These are phyloP conservation scores for Chromobotia macracanthus DNA, from an alignment of 2,797 vertebrate genomes.

Conservation along the genomic window DNA sequence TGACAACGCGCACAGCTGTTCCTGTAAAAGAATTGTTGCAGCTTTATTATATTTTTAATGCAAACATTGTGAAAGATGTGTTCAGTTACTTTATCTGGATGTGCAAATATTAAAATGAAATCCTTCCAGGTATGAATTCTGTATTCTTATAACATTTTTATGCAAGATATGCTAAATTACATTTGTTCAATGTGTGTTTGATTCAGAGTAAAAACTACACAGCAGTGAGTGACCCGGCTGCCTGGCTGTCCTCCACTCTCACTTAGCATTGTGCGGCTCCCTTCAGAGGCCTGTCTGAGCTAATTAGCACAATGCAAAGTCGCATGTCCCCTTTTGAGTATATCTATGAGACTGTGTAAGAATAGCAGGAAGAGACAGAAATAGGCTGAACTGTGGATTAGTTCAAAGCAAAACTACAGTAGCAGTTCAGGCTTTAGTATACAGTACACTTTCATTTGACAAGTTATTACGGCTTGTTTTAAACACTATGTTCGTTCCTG, in stretches of 20 bases:
- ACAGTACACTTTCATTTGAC: background rate
- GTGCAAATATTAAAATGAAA: too few species aligned
- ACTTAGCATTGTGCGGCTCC: conserved; percentile 38
- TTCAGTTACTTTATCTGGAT: too few species aligned
- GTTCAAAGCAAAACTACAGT: conserved; percentile 29
- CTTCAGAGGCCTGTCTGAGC: conserved; percentile 28
- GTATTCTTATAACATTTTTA: too few species aligned
- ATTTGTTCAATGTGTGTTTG: background rate
- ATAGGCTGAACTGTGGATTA: conserved; percentile 24
- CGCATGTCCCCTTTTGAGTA: conserved; percentile 40
- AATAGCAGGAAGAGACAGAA: conserved; percentile 37
- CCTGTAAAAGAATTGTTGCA: background rate
- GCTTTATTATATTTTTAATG: background rate
- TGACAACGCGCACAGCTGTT: background rate
- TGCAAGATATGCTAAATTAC: too few species aligned
- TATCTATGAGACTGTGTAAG: conserved; percentile 28
- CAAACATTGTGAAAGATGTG: background rate
- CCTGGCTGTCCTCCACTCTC: conserved; percentile 13
- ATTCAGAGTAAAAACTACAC: background rate
- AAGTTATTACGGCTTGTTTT: background rate
- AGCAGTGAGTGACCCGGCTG: background rate
- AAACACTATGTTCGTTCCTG: too few species aligned
- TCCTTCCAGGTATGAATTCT: too few species aligned
- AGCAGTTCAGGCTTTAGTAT: background rate
- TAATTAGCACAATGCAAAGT: conserved; percentile 66